Conservation (phyloP, 2,888 invertebrate species). For the Tillus elongatus region DNA sequence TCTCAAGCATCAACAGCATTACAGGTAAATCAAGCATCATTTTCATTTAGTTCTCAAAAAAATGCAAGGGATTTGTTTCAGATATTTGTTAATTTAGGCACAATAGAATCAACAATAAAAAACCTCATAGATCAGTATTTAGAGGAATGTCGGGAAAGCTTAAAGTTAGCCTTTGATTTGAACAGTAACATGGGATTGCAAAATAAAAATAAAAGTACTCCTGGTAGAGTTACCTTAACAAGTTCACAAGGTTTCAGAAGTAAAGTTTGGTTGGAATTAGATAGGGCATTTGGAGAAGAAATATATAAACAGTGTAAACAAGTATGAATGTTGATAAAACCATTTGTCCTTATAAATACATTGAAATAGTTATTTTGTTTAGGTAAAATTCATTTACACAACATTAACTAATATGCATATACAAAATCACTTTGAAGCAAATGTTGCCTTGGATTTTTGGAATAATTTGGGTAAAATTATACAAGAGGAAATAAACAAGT, state of each 20-base stretch:
- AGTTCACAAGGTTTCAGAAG: slow-evolving; percentile 47
- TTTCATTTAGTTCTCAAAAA: background rate
- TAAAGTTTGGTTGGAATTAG: slow-evolving; percentile 81
- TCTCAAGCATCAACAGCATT: slow-evolving; percentile 55
- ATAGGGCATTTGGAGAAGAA: slow-evolving; percentile 71
- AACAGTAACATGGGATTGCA: slow-evolving; percentile 19
- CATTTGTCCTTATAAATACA: slow-evolving; percentile 6
- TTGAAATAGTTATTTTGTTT: slow-evolving; percentile 24
- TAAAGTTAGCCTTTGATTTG: slow-evolving; percentile 46
- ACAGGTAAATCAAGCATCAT: slow-evolving; percentile 42
- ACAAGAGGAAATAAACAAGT: slow-evolving; percentile 46
- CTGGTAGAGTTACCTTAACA: slow-evolving; percentile 42
- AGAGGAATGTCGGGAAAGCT: slow-evolving; percentile 46
- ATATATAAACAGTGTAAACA: slow-evolving; percentile 64
- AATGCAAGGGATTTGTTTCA: slow-evolving; percentile 21
- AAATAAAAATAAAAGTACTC: slow-evolving; percentile 24
- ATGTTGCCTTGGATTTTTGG: slow-evolving; percentile 50
- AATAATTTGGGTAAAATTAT: slow-evolving; percentile 41
- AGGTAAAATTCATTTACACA: slow-evolving; percentile 44
- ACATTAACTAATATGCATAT: slow-evolving; percentile 44
- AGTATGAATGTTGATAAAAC: slow-evolving; percentile 38
- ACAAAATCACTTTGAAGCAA: slow-evolving; percentile 41
- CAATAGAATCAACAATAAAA: slow-evolving; percentile 45
- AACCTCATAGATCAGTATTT: slow-evolving; percentile 47
- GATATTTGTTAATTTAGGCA: slow-evolving; percentile 40